Evolutionary conservation across 2,888 invertebrate species (phyloP).

Genomic region (Trichopoda pennipes): DNA sequence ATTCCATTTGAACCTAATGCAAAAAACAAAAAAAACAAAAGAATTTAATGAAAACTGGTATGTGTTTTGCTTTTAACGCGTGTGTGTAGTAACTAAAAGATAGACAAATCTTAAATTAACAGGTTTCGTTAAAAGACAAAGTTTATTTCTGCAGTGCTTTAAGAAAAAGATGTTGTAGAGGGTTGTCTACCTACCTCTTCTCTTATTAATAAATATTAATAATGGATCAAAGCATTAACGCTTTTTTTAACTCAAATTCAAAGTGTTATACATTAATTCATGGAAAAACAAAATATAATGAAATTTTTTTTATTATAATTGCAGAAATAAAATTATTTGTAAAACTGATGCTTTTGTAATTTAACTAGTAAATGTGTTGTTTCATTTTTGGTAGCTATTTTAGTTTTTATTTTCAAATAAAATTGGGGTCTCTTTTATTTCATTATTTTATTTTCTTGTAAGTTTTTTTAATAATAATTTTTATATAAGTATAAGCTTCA

Average conservation of each 20-base stretch:
- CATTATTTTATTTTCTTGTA: constrained; percentile 24
- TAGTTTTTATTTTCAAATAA: constrained; percentile 35
- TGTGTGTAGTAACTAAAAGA: background rate
- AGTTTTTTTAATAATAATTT: constrained; percentile 37
- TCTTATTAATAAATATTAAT: too few relatives aligned
- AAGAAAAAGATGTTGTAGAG: background rate
- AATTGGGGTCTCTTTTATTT: constrained; percentile 21
- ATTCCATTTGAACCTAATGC: background rate
- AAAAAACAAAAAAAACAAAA: too few relatives aligned
- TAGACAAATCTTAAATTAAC: background rate
- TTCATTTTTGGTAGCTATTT: constrained; percentile 8
- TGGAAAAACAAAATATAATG: too few relatives aligned
- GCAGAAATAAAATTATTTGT: constrained; percentile 18
- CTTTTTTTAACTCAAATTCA: too few relatives aligned
- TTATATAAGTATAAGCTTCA: constrained; percentile 57
- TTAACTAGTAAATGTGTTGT: constrained; percentile 8
- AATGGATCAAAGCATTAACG: too few relatives aligned
- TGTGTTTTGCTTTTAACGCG: constrained; percentile 1
- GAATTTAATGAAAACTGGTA: background rate
- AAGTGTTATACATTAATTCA: too few relatives aligned
- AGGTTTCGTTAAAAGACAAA: background rate
- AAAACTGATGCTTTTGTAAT: constrained; percentile 21
- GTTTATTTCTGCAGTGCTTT: background rate
- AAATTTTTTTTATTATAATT: background rate
- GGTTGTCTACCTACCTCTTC: background rate